Evolutionary conservation across 2,113 vertebrate genomes (phyloP).

Genomic region (Zosterops lateralis): DNA sequence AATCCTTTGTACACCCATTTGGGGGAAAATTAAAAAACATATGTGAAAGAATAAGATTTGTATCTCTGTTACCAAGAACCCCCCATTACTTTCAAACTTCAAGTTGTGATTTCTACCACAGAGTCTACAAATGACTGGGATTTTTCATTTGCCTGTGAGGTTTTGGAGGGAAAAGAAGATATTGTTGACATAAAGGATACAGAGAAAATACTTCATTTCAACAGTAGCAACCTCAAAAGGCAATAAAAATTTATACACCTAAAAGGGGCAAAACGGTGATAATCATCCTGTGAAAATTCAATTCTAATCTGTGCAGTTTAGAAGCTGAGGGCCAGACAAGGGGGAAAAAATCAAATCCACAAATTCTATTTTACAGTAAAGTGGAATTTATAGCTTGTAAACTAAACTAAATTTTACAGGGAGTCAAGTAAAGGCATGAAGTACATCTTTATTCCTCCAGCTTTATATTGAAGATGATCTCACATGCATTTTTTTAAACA

Average conservation of each 20-base stretch:
- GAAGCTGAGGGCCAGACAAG: not conserved
- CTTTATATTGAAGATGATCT: not conserved
- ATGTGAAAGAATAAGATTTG: not conserved
- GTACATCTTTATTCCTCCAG: not conserved
- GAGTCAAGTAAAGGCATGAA: conserved; percentile 5
- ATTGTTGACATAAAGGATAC: not conserved
- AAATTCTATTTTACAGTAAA: not conserved
- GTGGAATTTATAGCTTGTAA: not conserved
- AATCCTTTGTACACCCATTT: not conserved
- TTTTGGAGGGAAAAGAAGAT: not conserved
- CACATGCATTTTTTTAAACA: not conserved
- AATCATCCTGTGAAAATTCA: not conserved
- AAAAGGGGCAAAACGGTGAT: not conserved
- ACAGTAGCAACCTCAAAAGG: not conserved
- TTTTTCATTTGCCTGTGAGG: not conserved
- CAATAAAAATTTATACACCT: not conserved
- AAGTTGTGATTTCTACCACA: not conserved
- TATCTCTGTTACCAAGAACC: not conserved
- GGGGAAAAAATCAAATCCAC: accelerated
- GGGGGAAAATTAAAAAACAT: not conserved
- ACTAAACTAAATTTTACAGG: not conserved
- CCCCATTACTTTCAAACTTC: not conserved
- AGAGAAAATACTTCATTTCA: not conserved
- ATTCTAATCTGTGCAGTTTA: not conserved
- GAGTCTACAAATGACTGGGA: not conserved